Evolutionary conservation across 2,797 vertebrate species (phyloP), one percentile per base, ranked within the genome.

Genomic region (Peromyscus eremicus): DNA sequence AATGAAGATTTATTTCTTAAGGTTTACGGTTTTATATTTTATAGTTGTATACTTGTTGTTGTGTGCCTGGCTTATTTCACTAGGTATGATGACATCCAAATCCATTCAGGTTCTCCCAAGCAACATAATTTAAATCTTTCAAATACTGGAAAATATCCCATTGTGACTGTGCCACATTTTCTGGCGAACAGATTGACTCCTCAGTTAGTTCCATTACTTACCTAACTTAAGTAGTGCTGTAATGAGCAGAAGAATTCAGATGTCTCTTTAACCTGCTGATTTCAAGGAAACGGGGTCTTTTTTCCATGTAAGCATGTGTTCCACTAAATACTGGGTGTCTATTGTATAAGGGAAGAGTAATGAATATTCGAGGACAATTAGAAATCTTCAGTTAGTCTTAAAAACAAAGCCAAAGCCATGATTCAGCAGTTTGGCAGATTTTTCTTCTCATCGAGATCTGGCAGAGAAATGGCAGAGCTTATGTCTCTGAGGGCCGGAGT

Each of bases 1-100:
- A 86, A 52, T 37, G 23, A 14, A 68, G 29, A 37, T 55, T 60
- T 57, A 32, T 88, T 57, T 55, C 32, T 84, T 60, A 46, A 34
- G 9, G 57, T 91, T 92, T 91, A 85, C 14, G 66, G 57, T 79
- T 94, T 92, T 92, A 43, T 3, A 52, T 21, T 87, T 96, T 55
- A 76, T 60, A 68, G n/a, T 29, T 66, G 12, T 6, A 40, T 79
- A 7, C 52, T 9, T 70, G 7, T 68, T 70, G 6, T 55, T 80
- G 14, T 73, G 4, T 21, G 5, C 9, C n/a, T 83, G 2, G 1
- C 12, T 76, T 83, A 73, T 73, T 55, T 52, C 68, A 75, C 29
- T 40, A 55, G 73, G 14, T 21, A 76, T 64, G 27, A 83, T 75
- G 23, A 46, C 4, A 32, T 10, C 37, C 14, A 83, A 19, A 64